A percentile compares a stretch with the other conserved stretches of the same genome.
Conservation (phyloP, 2,888 invertebrate species). For the Stegophylla sp. region DNA sequence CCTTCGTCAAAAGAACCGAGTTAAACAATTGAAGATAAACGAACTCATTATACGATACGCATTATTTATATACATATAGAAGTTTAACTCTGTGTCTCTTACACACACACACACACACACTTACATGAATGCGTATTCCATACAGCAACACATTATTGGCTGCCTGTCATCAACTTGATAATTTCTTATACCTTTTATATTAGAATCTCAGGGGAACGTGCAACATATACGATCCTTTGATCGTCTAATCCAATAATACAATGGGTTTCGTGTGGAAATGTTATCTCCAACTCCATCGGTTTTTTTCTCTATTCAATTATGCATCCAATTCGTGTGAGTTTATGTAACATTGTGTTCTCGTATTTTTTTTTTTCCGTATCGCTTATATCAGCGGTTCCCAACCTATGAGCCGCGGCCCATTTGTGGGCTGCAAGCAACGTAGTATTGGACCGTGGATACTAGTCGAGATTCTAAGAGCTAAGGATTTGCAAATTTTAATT, state of each 20-base stretch:
- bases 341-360: background rate
- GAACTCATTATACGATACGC: background rate
- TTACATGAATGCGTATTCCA: background rate
- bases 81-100: no score
- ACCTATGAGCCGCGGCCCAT: no score
- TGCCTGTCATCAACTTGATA: background rate
- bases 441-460: no score
- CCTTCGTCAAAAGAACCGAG: background rate
- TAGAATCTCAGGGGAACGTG: background rate
- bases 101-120: background rate
- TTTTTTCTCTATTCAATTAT: conserved; percentile 4
- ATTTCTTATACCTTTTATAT: no score
- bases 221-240: background rate
- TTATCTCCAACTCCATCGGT: conserved; percentile 17
- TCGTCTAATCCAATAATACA: background rate
- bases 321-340: background rate
- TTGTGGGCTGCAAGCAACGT: no score
- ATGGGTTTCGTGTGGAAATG: background rate
- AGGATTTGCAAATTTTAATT: no score
- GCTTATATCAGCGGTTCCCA: no score
- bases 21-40: conserved; percentile 26
- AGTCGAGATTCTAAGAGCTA: no score
- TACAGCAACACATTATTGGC: background rate
- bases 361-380: no score
- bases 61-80: no score